Base-by-base conservation (phyloP, 2,888 invertebrate genomes). In the Tineola bisselliella region DNA sequence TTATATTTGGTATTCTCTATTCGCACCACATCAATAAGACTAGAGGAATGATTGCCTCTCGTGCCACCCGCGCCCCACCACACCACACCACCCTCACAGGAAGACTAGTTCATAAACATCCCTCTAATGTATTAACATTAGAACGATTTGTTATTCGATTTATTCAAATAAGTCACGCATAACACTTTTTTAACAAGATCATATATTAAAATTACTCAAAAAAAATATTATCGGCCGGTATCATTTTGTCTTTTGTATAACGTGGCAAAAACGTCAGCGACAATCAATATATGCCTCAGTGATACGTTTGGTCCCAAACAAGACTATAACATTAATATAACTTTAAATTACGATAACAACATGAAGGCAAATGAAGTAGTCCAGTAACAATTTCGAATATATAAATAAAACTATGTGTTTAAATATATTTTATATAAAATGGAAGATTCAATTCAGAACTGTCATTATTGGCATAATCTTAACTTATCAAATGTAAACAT, bases 11-110 rank as follows among this genome's bases (percentile, higher is more conserved):
- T 86, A 86, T 87, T 79, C 74, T 76, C 38, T 38, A 38, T 38
- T 38, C 84, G 86, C 86, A 86, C 86, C 86, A 84, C 82, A 76
- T 77, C 79, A 38, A 77, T 82, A 79, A 81, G 86, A 86, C 86
- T 86, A 86, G 86, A 84, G 38, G 38, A 38, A 38, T 38, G 38
- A 38, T 38, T 38, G 38, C 38, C 38, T n/a, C 44, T 15, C 44
- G 44, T 18, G 59, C 43, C 48, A n/a, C 19, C 18, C n/a, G 48
- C 44, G 44, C 10, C 43, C 43, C 48, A n/a, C 12, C 18, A 12
- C 30, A 15, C 44, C 44, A 31, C 33, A n/a, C n/a, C n/a, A n/a
- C n/a, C 12, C n/a, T 33, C 25, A 2, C 38, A 38, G 84, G 84
- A 80, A 79, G 81, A 38, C 38, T 38, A 38, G 38, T 38, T n/a